Evolutionary conservation across 2,113 vertebrate genomes (phyloP).

Genomic region (Chloropsis hardwickii): DNA sequence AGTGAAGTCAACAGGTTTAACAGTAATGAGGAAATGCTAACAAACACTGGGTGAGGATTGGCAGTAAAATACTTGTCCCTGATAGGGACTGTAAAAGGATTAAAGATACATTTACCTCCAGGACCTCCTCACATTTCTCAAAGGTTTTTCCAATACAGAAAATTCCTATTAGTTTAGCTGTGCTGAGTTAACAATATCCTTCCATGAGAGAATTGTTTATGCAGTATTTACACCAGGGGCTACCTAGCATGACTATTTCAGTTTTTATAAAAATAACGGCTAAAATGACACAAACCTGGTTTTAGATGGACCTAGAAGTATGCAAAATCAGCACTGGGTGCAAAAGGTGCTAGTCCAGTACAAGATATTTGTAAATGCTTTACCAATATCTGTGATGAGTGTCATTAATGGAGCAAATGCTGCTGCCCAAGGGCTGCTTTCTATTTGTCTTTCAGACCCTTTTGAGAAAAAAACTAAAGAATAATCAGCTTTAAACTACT

Average conservation of each 20-base stretch:
- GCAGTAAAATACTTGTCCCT: neutral
- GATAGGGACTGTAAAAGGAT: neutral
- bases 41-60: neutral
- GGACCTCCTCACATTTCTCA: neutral
- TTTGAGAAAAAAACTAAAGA: neutral
- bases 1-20: neutral
- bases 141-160: neutral
- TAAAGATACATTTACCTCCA: neutral
- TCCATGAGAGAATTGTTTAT: neutral
- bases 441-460: neutral
- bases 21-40: neutral
- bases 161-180: neutral
- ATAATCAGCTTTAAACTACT: neutral
- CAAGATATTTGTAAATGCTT: neutral
- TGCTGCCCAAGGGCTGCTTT: neutral
- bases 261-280: neutral
- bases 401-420: neutral
- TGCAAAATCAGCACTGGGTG: neutral
- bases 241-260: neutral
- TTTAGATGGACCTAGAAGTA: neutral
- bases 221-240: neutral
- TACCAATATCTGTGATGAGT: neutral
- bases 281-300: neutral
- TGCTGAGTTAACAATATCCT: neutral
- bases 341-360: neutral